Evolutionary conservation across 2,888 invertebrate genomes (phyloP), one percentile per base, ranked within the genome.

Genomic region (Erebia epiphron): DNA sequence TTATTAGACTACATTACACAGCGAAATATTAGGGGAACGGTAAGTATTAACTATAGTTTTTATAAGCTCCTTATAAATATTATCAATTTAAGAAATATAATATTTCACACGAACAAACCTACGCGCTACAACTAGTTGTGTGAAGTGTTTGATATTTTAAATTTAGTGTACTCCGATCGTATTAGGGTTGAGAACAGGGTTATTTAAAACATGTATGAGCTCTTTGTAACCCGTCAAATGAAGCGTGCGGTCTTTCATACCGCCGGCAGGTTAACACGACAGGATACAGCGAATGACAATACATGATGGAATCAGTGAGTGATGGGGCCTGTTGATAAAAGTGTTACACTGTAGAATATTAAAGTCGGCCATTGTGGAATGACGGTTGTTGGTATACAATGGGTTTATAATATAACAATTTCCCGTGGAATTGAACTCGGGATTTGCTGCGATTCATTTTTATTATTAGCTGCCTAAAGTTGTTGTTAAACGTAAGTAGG

Each of bases 211-310:
- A 63, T 74, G 64, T 78, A 76, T 70, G 72, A 72, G 73, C 79
- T 75, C 76, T 79, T 81, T 83, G 78, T 84, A 79, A 83, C 80
- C 82, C 82, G 46, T 85, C 80, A 81, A 85, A 85, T 85, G 83
- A 78, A 80, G 81, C 79, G 80, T 80, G 78, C 79, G 80, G 78
- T 81, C 82, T 80, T 79, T 83, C 84, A 79, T 75, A 62, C 71
- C 68, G 35, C 75, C 60, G 21, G 18, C 16, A 18, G 79, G 76
- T 77, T 79, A 73, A 68, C 67, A 68, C 66, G 73, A 80, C 83
- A 79, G 82, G 83, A 83, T 80, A 83, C 82, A 80, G 78, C 14
- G 58, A 35, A 8, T 16, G 73, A 80, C 78, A 81, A 79, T 77
- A 78, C 76, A 76, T 77, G 79, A 79, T 76, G 72, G 83, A 83